Evolutionary conservation across 2,113 vertebrate genomes (phyloP), one percentile per base, ranked within the genome.

Genomic region (Oryzias celebensis): DNA sequence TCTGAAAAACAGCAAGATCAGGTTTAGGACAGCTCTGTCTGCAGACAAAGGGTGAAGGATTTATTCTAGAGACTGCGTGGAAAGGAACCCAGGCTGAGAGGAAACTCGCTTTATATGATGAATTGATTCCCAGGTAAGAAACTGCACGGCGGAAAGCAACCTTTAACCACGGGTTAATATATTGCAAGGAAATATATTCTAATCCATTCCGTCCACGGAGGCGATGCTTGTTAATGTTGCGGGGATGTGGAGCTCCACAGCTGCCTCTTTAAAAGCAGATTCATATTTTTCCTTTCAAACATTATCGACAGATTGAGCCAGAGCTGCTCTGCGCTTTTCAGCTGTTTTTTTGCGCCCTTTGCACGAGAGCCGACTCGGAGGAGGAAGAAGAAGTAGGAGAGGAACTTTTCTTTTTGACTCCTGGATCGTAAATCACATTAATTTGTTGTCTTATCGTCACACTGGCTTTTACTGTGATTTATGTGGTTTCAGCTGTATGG

Each of bases 41-140:
- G 82, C 94, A 97, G 94, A 98, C 96, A 98, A 96, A 98, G 93
- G 93, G 92, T 94, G 94, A 96, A 96, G 95, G 94, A 96, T 94
- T 92, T 94, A 90, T 94, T 92, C 93, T 92, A 87, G 91, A 91
- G 93, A 83, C 93, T 91, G 92, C 92, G 92, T 91, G 92, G 82
- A 82, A 91, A 93, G 88, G 92, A 89, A 91, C 90, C 91, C 91
- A 94, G 92, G 92, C 91, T 89, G 91, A 94, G 92, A 87, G 94
- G 85, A 84, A 87, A 78, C 90, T 86, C 89, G 76, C 94, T 93
- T 36, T 36, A 36, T 96, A 94, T 96, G 94, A 99, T 96, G 95
- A 97, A 95, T 96, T 96, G 95, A 93, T 91, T 87, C 91, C 69
- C 96, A 99, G 97, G 97, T 99, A 99, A 99, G 97, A 92, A 91